Percentiles rank a stretch among this genome's conserved stretches.
phyloP scores from a whole-genome alignment of 2,797 vertebrate genomes.

The Paedocypris micromegethes region DNA sequence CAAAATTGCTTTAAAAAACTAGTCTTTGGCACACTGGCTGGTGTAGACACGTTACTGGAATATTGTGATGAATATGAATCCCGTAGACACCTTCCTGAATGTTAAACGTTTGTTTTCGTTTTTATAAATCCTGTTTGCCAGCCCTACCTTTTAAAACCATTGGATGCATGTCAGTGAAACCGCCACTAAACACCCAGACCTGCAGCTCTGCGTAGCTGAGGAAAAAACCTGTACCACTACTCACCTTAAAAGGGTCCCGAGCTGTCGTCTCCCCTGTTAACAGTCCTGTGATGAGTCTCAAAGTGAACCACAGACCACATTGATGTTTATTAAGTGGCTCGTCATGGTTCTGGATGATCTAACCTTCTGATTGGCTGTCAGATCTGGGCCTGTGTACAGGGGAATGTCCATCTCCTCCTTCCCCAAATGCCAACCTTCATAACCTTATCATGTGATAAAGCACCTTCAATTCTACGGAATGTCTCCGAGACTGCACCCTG shows the following conservation, averaged over 20 bases:
- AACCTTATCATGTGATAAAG: conserved; percentile 61
- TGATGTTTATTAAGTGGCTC: background rate
- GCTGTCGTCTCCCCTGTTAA: conserved; percentile 70
- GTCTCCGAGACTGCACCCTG: conserved; percentile 68
- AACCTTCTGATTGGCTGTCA: conserved; percentile 25
- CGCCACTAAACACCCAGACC: conserved; percentile 57
- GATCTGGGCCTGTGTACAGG: conserved; percentile 72
- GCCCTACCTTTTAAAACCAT: conserved; percentile 56
- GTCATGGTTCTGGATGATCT: background rate
- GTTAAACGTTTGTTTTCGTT: conserved; percentile 44
- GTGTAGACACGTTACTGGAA: conserved; percentile 60
- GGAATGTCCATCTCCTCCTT: conserved; percentile 59
- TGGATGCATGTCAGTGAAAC: conserved; percentile 68
- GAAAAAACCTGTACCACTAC: conserved; percentile 67
- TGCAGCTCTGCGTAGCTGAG: conserved; percentile 66
- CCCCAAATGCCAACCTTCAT: conserved; percentile 54
- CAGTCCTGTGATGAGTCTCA: conserved; percentile 57
- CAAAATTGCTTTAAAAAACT: background rate
- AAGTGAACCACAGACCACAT: background rate
- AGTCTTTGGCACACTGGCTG: conserved; percentile 8
- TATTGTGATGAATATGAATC: conserved; percentile 57
- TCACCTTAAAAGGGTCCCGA: conserved; percentile 61
- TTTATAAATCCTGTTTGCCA: conserved; percentile 60
- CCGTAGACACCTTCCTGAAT: conserved; percentile 55
- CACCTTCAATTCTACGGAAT: conserved; percentile 79